Evolutionary conservation across 2,797 vertebrate species (phyloP), one percentile per base, ranked within the genome.

Genomic region (Helicolenus hilgendorfi): DNA sequence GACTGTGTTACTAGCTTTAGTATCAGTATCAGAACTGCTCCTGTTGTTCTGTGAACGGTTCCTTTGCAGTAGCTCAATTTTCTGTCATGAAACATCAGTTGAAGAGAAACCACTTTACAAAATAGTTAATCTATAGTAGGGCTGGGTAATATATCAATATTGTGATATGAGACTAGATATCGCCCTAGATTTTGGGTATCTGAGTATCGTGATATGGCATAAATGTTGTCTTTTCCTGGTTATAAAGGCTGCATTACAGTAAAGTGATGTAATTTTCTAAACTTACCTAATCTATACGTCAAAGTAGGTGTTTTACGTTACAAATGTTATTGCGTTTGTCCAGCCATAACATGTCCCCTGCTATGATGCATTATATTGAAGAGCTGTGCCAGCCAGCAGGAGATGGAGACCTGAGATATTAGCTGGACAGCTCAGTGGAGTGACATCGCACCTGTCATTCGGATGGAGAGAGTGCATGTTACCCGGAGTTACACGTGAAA

Each of bases 1-100:
- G 79, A 81, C 79, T 74, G 58, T 70, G 76, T 82, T 79, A 67
- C 76, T 24, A 70, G 72, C 79, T 83, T 88, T 60, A 79, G 58
- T 56, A 83, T 60, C 72, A 35, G 36, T 90, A 84, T 90, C 69
- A 91, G 62, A 38, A 20, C 41, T 33, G 62, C 83, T 22, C 53
- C 11, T 59, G 77, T 73, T 79, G 65, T 27, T 75, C 45, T 73
- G 11, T 72, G 58, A 81, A 77, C n/a, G 14, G 69, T 45, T 68
- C 13, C 7, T 59, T 45, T 56, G n/a, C 53, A 45, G 58, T 35
- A 35, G 33, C 33, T 64, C 36, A 59, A 18, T 64, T 15, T 71
- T 70, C 38, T 60, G 9, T 72, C 58, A 58, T 38, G 41, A 83
- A 84, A 78, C 70, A 62, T 22, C 64, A 38, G 20, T 33, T 70